Conservation (phyloP, 2,113 vertebrate species). For the Pampusana beccarii region DNA sequence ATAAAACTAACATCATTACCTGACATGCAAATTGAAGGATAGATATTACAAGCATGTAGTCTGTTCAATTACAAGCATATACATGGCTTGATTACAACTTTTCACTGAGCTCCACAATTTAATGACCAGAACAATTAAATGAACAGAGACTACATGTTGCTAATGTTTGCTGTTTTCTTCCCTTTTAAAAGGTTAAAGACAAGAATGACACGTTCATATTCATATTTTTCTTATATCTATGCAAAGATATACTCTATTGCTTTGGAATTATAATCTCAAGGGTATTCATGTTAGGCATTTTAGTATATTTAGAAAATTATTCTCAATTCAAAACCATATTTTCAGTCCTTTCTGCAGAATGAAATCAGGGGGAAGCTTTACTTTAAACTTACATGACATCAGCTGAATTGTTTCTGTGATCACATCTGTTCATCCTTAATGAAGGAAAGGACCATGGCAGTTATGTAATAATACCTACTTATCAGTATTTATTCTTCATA, state of each 20-base stretch:
- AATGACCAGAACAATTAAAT: neutral
- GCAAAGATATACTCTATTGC: neutral
- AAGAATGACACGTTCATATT: neutral
- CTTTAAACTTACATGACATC: neutral
- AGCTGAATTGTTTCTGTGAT: neutral
- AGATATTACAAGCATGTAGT: neutral
- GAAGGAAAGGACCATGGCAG: neutral
- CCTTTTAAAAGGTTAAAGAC: neutral
- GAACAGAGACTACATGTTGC: neutral
- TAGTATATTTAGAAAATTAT: neutral
- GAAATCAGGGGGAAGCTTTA: neutral
- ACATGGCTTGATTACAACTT: neutral
- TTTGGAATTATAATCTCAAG: neutral
- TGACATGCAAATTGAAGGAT: neutral
- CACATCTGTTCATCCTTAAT: neutral
- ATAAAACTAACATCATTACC: conserved; percentile 25
- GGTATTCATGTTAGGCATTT: neutral
- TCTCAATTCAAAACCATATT: neutral
- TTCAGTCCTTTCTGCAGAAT: neutral
- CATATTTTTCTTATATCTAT: neutral
- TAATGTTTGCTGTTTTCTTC: neutral
- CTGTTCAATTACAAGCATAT: neutral
- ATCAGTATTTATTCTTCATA: neutral
- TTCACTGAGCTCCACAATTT: neutral
- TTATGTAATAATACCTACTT: neutral